A percentile compares a stretch with the other conserved stretches of the same genome.
These are phyloP conservation scores for Stramonita haemastoma DNA, from an alignment of 2,888 invertebrate genomes.

Conservation along the genomic window DNA sequence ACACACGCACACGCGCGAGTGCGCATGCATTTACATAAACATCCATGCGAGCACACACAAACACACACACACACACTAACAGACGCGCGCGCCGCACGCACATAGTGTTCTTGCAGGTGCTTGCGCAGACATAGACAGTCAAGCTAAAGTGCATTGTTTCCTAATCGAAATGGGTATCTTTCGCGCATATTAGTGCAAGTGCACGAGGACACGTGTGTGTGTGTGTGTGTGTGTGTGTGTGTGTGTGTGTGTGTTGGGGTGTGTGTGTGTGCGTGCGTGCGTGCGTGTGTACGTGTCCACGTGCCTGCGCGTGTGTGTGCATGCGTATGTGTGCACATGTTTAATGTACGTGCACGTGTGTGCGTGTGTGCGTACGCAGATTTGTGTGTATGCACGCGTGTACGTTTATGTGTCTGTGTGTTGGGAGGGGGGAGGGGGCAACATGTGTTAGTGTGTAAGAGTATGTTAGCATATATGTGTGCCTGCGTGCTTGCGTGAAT, in stretches of 20 bases:
- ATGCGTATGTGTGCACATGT: too few relatives aligned
- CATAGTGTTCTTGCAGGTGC: too few relatives aligned
- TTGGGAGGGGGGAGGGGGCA: background rate
- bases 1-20: too few relatives aligned
- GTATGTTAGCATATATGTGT: too few relatives aligned
- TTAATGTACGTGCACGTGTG: too few relatives aligned
- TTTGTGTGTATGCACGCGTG: background rate
- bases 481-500: too few relatives aligned
- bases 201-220: background rate
- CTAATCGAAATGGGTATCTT: too few relatives aligned
- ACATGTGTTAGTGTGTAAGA: background rate
- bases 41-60: too few relatives aligned
- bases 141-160: background rate
- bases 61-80: background rate
- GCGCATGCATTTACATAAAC: too few relatives aligned
- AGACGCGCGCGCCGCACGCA: background rate
- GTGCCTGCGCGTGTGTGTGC: too few relatives aligned
- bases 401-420: background rate
- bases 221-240: background rate
- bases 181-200: background rate
- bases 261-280: slow-evolving; percentile 10
- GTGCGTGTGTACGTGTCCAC: background rate
- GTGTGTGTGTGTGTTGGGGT: background rate
- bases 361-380: too few relatives aligned
- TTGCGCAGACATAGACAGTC: too few relatives aligned